Percentiles rank a stretch among this genome's conserved stretches.
These are phyloP conservation scores for Anastrepha ludens DNA, from an alignment of 1,140 invertebrate genomes.

Conservation along the genomic window DNA sequence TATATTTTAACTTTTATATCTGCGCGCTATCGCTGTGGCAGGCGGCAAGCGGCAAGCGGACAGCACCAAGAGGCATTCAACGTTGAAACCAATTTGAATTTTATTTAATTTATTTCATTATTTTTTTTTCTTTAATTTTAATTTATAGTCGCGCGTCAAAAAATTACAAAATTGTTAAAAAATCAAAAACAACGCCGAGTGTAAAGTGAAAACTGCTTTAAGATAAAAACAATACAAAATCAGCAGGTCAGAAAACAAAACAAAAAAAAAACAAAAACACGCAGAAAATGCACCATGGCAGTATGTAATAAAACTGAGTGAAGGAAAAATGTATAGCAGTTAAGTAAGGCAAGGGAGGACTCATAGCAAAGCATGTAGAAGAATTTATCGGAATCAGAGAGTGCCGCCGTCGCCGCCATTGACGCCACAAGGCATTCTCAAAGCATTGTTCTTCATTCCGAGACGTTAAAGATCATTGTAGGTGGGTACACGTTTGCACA, in stretches of 20 bases:
- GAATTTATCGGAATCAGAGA: conserved; percentile 15
- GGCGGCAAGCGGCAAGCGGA: background rate
- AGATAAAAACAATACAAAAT: conserved; percentile 2
- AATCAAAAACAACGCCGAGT: background rate
- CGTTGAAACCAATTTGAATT: conserved; percentile 30
- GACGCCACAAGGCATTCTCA: conserved; percentile 5
- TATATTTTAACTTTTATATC: conserved; percentile 13
- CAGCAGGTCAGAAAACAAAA: background rate
- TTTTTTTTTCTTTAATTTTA: conserved; percentile 26
- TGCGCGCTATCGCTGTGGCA: conserved; percentile 14
- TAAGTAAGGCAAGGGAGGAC: no score
- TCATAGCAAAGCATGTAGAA: background rate
- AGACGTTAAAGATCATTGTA: background rate
- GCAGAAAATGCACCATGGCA: background rate
- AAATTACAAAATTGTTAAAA: conserved; percentile 52
- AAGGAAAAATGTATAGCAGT: no score
- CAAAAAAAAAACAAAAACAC: background rate
- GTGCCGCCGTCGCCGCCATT: background rate
- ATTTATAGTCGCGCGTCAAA: conserved; percentile 51
- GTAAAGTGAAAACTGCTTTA: conserved; percentile 33
- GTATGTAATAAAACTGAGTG: background rate
- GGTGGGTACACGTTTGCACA: background rate
- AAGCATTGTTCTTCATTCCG: conserved; percentile 5
- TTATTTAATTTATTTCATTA: background rate
- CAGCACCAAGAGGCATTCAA: conserved; percentile 30